Percentiles rank a stretch among this genome's conserved stretches.
Conservation (phyloP, 2,888 invertebrate genomes). For the Agrotis ipsilon region DNA sequence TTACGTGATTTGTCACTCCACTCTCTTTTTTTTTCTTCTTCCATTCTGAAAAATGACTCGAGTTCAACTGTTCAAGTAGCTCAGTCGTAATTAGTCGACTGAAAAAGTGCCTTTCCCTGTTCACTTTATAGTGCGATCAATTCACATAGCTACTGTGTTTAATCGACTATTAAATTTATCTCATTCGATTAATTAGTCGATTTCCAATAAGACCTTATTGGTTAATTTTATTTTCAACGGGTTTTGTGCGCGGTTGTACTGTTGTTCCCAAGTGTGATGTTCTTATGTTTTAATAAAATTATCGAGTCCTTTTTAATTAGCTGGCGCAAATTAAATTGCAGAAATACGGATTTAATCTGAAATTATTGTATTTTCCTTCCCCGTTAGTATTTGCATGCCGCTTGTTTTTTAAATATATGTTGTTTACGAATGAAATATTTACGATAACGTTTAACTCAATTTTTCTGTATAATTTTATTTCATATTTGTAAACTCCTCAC, state of each 20-base stretch:
- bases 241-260: slow-evolving; percentile 43
- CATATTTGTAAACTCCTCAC: neutral
- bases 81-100: slow-evolving; percentile 83
- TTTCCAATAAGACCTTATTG: slow-evolving; percentile 53
- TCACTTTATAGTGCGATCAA: slow-evolving; percentile 79
- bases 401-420: slow-evolving; percentile 9
- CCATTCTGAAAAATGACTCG: slow-evolving; percentile 84
- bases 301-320: neutral
- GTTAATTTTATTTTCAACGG: slow-evolving; percentile 35
- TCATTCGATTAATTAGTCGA: slow-evolving; percentile 60
- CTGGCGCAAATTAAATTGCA: neutral
- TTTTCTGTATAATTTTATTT: slow-evolving; percentile 14
- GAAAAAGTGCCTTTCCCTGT: slow-evolving; percentile 87
- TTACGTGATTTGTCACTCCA: slow-evolving; percentile 90
- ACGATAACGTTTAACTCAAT: too few species aligned
- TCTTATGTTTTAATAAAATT: slow-evolving; percentile 15
- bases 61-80: slow-evolving; percentile 79
- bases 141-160: slow-evolving; percentile 76
- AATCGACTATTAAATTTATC: slow-evolving; percentile 71
- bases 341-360: slow-evolving; percentile 11
- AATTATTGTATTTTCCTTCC: slow-evolving; percentile 32
- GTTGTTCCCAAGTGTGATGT: neutral
- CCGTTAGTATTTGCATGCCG: slow-evolving; percentile 2
- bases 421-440: too few species aligned
- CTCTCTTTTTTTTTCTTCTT: slow-evolving; percentile 76